Base-by-base conservation (phyloP, 2,113 vertebrate species). In the Bubo blakistoni region DNA sequence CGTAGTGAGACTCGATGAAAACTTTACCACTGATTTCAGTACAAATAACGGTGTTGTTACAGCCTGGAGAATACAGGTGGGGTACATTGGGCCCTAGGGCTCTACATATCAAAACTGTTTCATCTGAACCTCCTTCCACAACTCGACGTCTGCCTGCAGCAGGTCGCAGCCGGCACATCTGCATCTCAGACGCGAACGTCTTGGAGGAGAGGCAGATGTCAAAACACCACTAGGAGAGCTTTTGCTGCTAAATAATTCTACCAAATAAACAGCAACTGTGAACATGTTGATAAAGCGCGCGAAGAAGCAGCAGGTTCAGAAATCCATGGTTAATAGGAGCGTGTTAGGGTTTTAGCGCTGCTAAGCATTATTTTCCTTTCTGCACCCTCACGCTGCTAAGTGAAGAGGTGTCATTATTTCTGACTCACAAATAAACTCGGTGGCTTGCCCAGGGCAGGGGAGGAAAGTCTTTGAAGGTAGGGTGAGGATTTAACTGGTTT, bases 261-360 rank as follows among this genome's bases (percentile, higher is more conserved):
- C 4, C 61, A 30, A 73, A 67, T 44, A 55, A 86, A 61, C 80
- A 73, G 40, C 62, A 58, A 52, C 65, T 17, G n/a, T 10, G 62
- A 91, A 36, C 10, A 1, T 11, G n/a, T 62, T 46, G 51, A 36
- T 26, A n/a, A 71, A 82, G 42, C 0, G 1, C 10, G 2, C 4
- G 2, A n/a, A 90, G 71, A 46, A 90, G 94, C 59, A 77, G 63
- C 40, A 16, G 79, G 71, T 70, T 96, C 71, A 58, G 85, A 70
- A 88, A 88, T 8, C 54, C 82, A 25, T 4, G 2, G 36, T 52
- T 66, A 74, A n/a, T 6, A 38, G 71, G 92, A 92, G 71, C 0
- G 0, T 26, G 74, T 40, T 25, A 34, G 40, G 76, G 26, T 54
- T 93, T 47, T 54, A 77, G 62, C 2, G 29, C 74, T 92, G 82